phyloP scores from a whole-genome alignment of 2,888 invertebrate species.

The Theodoxus fluviatilis region DNA sequence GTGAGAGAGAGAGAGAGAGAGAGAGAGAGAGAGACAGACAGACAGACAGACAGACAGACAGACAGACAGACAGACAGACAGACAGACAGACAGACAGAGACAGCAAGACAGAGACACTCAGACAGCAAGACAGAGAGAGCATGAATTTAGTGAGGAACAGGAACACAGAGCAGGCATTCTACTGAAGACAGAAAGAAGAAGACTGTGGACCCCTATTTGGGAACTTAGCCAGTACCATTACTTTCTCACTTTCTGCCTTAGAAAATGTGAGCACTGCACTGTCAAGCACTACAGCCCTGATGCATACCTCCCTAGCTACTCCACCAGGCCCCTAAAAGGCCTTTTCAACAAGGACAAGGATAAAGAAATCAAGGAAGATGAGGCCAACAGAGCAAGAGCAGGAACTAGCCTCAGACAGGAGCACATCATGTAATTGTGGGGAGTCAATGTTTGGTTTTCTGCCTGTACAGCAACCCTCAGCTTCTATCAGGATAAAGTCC shows the following conservation, averaged over 20 bases:
- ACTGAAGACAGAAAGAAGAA: neutral
- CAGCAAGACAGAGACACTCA: constrained; percentile 15
- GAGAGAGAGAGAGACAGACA: constrained; percentile 18
- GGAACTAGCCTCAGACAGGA: too few species aligned
- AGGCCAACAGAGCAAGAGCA: too few species aligned
- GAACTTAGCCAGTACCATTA: neutral
- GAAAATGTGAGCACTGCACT: neutral
- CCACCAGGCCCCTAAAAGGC: too few species aligned
- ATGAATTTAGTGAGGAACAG: neutral
- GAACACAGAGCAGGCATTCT: neutral
- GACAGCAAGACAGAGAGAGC: neutral
- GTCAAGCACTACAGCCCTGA: neutral
- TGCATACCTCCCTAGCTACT: neutral
- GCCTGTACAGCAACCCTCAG: too few species aligned
- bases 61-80: neutral
- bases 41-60: constrained; percentile 11
- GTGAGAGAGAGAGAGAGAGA: constrained; percentile 23
- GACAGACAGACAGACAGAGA: neutral
- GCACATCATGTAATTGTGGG: too few species aligned
- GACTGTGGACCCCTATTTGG: neutral
- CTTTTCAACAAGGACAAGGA: too few species aligned
- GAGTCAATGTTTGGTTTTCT: too few species aligned
- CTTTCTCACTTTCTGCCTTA: neutral
- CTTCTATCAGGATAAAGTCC: too few species aligned
- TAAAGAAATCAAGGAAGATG: too few species aligned